Conservation (phyloP, 2,113 vertebrate genomes). For the Tragelaphus imberbis region DNA sequence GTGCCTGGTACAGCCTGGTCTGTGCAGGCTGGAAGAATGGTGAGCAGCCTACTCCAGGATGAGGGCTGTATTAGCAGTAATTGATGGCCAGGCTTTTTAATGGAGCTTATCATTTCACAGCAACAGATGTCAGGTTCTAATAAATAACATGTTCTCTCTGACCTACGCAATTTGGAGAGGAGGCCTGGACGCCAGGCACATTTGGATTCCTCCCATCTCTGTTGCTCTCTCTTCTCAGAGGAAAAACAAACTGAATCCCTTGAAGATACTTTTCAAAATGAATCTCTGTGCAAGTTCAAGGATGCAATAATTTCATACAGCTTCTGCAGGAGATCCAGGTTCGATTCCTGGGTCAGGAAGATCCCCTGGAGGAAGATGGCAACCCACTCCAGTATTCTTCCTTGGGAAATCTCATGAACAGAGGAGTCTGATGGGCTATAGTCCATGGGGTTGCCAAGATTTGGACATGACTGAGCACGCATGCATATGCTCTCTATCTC, state of each 20-base stretch:
- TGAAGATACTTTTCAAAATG: slow-evolving; percentile 30
- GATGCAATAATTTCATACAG: not conserved
- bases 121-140: slow-evolving; percentile 63
- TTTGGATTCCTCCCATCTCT: slow-evolving; percentile 39
- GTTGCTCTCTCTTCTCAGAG: slow-evolving; percentile 27
- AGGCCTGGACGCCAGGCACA: slow-evolving; percentile 44
- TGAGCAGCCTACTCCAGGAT: not conserved
- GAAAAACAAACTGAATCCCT: slow-evolving; percentile 40
- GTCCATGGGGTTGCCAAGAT: not conserved
- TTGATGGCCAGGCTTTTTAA: slow-evolving; percentile 42
- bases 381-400: not conserved
- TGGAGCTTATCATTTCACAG: slow-evolving; percentile 60
- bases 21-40: not conserved
- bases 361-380: not conserved
- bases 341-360: not conserved
- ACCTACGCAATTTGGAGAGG: slow-evolving; percentile 51
- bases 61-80: not conserved
- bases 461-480: not conserved
- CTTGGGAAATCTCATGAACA: not conserved
- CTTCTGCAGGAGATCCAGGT: not conserved
- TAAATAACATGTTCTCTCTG: slow-evolving; percentile 60
- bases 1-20: slow-evolving; percentile 42
- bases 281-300: not conserved
- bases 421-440: not conserved
- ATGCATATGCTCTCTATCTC: not conserved